Evolutionary conservation across 92 coral and sea anemone species (phyloP).

Genomic region (Phenganax marumi): DNA sequence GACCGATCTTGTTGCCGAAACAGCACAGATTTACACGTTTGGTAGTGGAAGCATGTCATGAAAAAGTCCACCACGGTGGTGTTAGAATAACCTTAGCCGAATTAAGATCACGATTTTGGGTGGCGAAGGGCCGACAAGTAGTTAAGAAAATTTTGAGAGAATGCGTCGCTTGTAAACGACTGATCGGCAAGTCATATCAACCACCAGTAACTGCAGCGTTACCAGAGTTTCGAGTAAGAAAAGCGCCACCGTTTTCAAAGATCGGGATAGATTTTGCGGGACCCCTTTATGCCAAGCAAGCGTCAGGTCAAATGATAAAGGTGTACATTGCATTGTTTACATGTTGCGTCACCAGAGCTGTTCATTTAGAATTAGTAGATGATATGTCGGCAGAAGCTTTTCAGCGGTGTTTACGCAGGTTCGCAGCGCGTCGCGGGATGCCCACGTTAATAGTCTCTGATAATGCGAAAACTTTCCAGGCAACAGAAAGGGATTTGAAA

Average conservation of each 20-base stretch:
- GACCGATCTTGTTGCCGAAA: constrained; percentile 19
- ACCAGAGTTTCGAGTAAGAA: constrained; percentile 25
- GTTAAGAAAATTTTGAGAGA: neutral
- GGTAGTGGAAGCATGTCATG: neutral
- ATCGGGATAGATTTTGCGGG: constrained; percentile 11
- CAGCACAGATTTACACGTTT: neutral
- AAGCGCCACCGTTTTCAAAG: too few relatives aligned
- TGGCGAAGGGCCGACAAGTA: constrained; percentile 2
- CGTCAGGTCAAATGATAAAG: too few relatives aligned
- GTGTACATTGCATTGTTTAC: too few relatives aligned
- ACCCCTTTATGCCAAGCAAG: too few relatives aligned
- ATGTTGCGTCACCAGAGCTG: constrained; percentile 22
- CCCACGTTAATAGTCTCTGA: too few relatives aligned
- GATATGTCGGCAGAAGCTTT: constrained; percentile 13
- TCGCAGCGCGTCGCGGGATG: constrained; percentile 19
- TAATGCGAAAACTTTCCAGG: too few relatives aligned
- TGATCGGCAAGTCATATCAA: neutral
- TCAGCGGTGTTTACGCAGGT: neutral
- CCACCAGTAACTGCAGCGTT: constrained; percentile 14
- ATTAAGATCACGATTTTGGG: too few relatives aligned
- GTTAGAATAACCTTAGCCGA: too few relatives aligned
- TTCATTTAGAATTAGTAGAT: constrained; percentile 20
- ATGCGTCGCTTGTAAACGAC: constrained; percentile 6
- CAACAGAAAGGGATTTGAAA: too few relatives aligned
- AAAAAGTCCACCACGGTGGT: constrained; percentile 19